Evolutionary conservation across 2,113 vertebrate genomes (phyloP).

Genomic region (Carollia perspicillata): DNA sequence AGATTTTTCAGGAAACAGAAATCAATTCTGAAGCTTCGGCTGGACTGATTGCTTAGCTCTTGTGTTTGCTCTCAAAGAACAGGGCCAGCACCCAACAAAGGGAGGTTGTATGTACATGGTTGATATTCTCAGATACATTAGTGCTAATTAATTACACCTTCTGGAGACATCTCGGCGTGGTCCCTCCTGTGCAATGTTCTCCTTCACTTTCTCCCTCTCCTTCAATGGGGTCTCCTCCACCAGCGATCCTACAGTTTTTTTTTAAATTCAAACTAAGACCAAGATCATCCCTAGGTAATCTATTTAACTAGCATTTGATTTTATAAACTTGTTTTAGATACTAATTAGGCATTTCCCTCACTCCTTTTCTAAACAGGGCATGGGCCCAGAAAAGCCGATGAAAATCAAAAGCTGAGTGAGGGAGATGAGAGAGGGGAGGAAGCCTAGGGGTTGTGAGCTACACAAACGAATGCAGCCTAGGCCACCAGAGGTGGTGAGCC

Average conservation of each 20-base stretch:
- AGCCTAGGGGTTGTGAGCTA: background rate
- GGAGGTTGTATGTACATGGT: accelerated
- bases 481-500: background rate
- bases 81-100: background rate
- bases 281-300: background rate
- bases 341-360: background rate
- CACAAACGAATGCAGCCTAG: background rate
- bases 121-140: background rate
- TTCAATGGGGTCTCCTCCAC: background rate
- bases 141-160: background rate
- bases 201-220: background rate
- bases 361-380: background rate
- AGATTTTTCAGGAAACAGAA: constrained; percentile 21
- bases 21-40: background rate
- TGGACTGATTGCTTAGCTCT: background rate
- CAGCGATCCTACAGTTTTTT: background rate
- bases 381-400: background rate
- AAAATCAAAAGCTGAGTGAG: background rate
- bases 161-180: background rate
- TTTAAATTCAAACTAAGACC: background rate
- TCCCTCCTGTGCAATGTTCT: background rate
- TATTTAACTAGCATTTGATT: background rate
- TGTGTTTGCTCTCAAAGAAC: background rate
- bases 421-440: background rate
- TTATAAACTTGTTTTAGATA: background rate